A percentile compares a stretch with the other conserved stretches of the same genome.
Conservation (phyloP, 2,888 invertebrate species). For the Balanococcus diminutus region DNA sequence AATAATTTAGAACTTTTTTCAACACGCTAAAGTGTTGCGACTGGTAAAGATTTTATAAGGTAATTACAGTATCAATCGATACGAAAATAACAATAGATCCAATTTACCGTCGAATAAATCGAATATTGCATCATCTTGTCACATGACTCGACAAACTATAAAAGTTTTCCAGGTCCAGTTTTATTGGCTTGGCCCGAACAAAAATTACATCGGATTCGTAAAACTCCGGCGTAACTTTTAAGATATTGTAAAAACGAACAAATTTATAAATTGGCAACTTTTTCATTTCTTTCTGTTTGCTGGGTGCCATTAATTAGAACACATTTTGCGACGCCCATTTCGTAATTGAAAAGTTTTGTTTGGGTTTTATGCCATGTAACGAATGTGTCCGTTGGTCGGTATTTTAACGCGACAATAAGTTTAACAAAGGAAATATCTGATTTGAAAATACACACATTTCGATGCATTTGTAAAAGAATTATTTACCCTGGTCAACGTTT, state of each 20-base stretch:
- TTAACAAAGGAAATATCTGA: slow-evolving; percentile 1
- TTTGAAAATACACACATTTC: neutral
- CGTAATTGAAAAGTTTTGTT: slow-evolving; percentile 38
- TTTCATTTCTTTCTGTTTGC: slow-evolving; percentile 38
- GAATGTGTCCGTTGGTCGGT: slow-evolving; percentile 5
- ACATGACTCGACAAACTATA: slow-evolving; percentile 26
- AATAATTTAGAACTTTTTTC: neutral
- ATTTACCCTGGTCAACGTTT: neutral
- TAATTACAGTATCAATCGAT: slow-evolving; percentile 19
- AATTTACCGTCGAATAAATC: slow-evolving; percentile 25
- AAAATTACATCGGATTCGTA: slow-evolving; percentile 26
- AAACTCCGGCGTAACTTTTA: slow-evolving; percentile 36
- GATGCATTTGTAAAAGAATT: neutral
- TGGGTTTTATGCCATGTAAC: slow-evolving; percentile 17
- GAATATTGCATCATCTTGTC: slow-evolving; percentile 15
- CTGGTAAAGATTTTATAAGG: slow-evolving; percentile 11
- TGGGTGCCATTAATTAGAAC: slow-evolving; percentile 28
- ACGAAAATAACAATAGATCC: slow-evolving; percentile 25
- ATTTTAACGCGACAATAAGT: neutral
- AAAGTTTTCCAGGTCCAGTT: slow-evolving; percentile 22
- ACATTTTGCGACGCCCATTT: slow-evolving; percentile 38
- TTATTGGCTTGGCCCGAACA: slow-evolving; percentile 23
- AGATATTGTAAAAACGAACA: slow-evolving; percentile 40
- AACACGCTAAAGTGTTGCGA: neutral
- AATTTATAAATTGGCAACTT: slow-evolving; percentile 39